A percentile compares a stretch with the other conserved stretches of the same genome.
phyloP scores from a whole-genome alignment of 2,113 vertebrate species.

The Hyperopisus bebe region DNA sequence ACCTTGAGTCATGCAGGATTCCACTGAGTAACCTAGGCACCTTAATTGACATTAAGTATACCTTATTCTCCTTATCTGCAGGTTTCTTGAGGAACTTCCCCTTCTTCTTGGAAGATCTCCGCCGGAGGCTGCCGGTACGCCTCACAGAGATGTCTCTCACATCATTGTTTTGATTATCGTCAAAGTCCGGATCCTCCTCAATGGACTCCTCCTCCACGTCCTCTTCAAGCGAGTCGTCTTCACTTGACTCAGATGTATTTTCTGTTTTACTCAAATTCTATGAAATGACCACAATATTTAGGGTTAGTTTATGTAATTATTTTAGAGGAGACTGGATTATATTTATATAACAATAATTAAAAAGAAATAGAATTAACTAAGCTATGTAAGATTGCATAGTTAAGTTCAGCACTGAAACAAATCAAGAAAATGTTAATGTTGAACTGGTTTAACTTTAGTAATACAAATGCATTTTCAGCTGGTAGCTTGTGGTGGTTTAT shows the following conservation, averaged over 20 bases:
- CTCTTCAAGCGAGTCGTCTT: constrained; percentile 34
- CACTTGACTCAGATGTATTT: constrained; percentile 28
- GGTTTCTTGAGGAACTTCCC: not conserved
- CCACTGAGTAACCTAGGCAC: not conserved
- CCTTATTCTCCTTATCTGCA: constrained; percentile 35
- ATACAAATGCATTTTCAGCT: not conserved
- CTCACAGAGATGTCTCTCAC: constrained; percentile 34
- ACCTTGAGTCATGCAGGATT: not conserved
- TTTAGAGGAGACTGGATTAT: not conserved
- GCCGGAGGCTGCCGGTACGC: constrained; percentile 32
- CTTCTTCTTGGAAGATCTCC: constrained; percentile 27
- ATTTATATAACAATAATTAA: not conserved
- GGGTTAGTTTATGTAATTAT: not conserved
- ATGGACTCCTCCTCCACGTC: constrained; percentile 19
- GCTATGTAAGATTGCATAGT: not conserved
- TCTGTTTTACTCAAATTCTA: constrained; percentile 19
- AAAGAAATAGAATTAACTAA: not conserved
- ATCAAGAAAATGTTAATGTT: not conserved
- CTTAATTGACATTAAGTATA: not conserved
- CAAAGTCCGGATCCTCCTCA: not conserved
- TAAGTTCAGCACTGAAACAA: not conserved
- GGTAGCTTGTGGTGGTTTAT: not conserved
- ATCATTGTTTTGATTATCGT: not conserved
- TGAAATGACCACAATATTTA: not conserved
- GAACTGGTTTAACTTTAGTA: not conserved